A percentile compares a stretch with the other conserved stretches of the same genome.
Evolutionary conservation across 1,140 invertebrate species (phyloP).

Genomic region (honey bee (Apis mellifera)): DNA sequence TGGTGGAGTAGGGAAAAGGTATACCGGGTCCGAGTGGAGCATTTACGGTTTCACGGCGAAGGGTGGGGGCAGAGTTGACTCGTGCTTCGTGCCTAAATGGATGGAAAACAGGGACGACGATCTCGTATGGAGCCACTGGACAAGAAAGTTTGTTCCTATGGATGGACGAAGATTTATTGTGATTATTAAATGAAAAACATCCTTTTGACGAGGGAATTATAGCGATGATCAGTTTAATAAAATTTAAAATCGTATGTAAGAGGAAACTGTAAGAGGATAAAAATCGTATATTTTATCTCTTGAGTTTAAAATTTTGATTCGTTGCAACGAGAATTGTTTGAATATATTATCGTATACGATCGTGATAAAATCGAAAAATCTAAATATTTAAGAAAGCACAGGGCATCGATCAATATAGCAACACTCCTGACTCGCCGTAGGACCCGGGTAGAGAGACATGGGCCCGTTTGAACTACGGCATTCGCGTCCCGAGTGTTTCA

Average conservation of each 20-base stretch:
- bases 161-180: too few species aligned
- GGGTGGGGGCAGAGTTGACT: conserved; percentile 15
- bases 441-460: conserved; percentile 55
- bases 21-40: conserved; percentile 34
- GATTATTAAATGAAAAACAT: not conserved
- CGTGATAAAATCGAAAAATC: not conserved
- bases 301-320: too few species aligned
- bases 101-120: not conserved
- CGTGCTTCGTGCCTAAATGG: conserved; percentile 4
- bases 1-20: conserved; percentile 33
- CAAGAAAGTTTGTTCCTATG: not conserved
- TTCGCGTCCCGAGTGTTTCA: conserved; percentile 58
- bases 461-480: conserved; percentile 58
- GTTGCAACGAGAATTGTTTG: too few species aligned
- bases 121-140: not conserved
- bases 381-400: not conserved
- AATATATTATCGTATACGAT: too few species aligned
- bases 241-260: not conserved
- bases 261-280: not conserved
- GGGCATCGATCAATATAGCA: not conserved
- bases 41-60: conserved; percentile 28
- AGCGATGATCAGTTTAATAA: not conserved
- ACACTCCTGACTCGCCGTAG: conserved; percentile 43
- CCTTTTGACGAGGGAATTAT: not conserved
- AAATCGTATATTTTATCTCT: too few species aligned